Conservation (phyloP, 2,113 vertebrate genomes). For the Nesospiza acunhae region DNA sequence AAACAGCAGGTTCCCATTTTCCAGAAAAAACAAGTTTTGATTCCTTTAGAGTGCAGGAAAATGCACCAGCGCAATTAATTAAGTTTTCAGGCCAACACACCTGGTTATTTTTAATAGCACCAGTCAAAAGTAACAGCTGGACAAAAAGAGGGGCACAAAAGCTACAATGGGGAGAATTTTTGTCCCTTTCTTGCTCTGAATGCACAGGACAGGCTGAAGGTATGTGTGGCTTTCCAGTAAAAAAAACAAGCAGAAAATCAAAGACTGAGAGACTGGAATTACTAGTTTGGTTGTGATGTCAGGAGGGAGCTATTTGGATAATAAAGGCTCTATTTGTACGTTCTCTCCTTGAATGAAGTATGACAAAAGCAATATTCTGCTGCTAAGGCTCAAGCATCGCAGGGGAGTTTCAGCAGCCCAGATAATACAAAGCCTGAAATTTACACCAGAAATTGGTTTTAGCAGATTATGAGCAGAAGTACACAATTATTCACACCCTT, state of each 20-base stretch:
- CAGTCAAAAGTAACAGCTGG: neutral
- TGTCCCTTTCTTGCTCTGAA: neutral
- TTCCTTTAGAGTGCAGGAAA: neutral
- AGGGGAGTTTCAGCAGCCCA: neutral
- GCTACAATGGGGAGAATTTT: neutral
- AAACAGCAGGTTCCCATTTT: neutral
- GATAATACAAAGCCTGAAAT: neutral
- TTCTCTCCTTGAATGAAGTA: neutral
- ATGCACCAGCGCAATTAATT: neutral
- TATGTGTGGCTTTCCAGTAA: neutral
- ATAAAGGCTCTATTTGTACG: neutral
- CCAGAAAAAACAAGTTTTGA: neutral
- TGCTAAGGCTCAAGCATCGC: neutral
- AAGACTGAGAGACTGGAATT: neutral
- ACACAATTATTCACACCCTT: neutral
- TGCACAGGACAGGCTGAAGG: neutral
- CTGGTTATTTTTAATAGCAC: neutral
- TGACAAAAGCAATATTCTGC: neutral
- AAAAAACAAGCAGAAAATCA: neutral
- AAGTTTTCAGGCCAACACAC: neutral
- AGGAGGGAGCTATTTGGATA: neutral
- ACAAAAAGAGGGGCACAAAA: neutral
- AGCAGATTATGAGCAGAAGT: neutral
- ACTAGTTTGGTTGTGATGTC: neutral
- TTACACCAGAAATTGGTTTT: neutral